Conservation (phyloP, 2,797 vertebrate genomes). For the Mus minutoides region DNA sequence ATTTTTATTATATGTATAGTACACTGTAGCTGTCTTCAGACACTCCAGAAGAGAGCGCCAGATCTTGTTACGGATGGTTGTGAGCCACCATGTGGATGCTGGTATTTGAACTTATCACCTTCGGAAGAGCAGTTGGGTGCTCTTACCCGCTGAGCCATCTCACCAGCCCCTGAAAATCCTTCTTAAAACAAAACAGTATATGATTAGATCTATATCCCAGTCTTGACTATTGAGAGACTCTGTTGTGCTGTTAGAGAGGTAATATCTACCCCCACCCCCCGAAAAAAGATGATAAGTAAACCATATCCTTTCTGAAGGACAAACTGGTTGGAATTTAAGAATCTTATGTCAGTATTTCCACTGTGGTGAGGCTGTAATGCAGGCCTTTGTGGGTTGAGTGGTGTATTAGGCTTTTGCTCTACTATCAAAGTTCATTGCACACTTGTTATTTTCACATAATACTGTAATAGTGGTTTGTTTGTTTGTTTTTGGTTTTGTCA, state of each 20-base stretch:
- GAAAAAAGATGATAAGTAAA: conserved; percentile 31
- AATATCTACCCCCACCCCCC: not conserved
- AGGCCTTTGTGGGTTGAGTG: not conserved
- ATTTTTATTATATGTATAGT: too few relatives aligned
- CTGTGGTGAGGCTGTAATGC: conserved; percentile 24
- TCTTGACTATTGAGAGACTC: conserved; percentile 21
- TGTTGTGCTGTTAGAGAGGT: conserved; percentile 42
- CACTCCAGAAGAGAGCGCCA: too few relatives aligned
- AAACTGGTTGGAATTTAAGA: conserved; percentile 12
- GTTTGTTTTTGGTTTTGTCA: not conserved
- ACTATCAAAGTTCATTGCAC: conserved; percentile 23
- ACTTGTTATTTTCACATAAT: conserved; percentile 44
- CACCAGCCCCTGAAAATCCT: too few relatives aligned
- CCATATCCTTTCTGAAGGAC: not conserved
- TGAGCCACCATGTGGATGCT: too few relatives aligned
- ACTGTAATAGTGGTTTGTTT: not conserved
- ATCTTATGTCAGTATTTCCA: not conserved
- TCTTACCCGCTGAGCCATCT: too few relatives aligned
- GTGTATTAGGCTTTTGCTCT: conserved; percentile 37
- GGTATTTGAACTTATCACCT: too few relatives aligned
- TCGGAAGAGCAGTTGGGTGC: too few relatives aligned
- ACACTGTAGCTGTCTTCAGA: too few relatives aligned
- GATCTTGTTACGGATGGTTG: too few relatives aligned
- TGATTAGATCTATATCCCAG: not conserved
- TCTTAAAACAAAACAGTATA: not conserved